phyloP scores from a whole-genome alignment of 2,888 invertebrate genomes.

The Augochlorella aurata region DNA sequence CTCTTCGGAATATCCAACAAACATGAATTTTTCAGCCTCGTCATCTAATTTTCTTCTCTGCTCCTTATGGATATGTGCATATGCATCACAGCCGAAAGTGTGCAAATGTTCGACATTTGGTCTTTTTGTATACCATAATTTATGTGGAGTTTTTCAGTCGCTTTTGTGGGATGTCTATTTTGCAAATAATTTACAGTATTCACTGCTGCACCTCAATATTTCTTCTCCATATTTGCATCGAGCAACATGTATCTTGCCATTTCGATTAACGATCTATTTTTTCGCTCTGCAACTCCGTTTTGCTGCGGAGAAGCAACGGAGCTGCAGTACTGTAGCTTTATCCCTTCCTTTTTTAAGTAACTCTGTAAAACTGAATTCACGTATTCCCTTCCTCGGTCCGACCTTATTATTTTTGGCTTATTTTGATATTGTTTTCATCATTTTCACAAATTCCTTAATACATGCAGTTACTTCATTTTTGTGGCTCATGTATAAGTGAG shows the following conservation, averaged over 20 bases:
- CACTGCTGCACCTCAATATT: constrained; percentile 20
- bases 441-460: constrained; percentile 44
- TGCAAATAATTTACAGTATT: constrained; percentile 19
- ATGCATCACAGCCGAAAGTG: constrained; percentile 55
- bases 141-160: constrained; percentile 34
- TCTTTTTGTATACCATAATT: constrained; percentile 25
- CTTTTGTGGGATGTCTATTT: constrained; percentile 23
- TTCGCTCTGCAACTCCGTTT: constrained; percentile 22
- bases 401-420: neutral
- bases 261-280: constrained; percentile 15
- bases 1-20: constrained; percentile 53
- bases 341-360: constrained; percentile 11
- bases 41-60: constrained; percentile 47
- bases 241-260: constrained; percentile 18
- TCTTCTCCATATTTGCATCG: neutral
- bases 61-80: constrained; percentile 49
- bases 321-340: constrained; percentile 51
- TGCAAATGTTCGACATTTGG: constrained; percentile 48
- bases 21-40: constrained; percentile 41
- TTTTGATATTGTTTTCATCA: constrained; percentile 1
- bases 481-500: constrained; percentile 58
- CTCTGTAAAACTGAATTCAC: neutral
- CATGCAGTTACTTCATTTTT: constrained; percentile 39
- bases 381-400: constrained; percentile 1
- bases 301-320: constrained; percentile 40